phyloP scores from a whole-genome alignment of 2,888 invertebrate genomes.

The Ichneumoninae sp. region DNA sequence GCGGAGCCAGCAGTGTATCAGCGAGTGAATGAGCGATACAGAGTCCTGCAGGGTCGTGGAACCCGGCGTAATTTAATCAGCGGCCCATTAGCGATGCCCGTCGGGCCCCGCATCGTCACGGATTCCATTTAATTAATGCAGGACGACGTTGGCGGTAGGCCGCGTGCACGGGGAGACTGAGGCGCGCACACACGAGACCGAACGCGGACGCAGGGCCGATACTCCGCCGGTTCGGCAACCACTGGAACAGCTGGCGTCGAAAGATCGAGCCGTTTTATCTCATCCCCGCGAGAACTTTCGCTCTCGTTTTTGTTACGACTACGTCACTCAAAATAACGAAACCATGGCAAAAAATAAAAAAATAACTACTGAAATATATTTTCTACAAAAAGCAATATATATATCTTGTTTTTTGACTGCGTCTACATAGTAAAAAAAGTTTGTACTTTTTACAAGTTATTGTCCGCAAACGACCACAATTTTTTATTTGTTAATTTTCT shows the following conservation, averaged over 20 bases:
- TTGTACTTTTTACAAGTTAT: too few species aligned
- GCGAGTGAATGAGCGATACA: slow-evolving; percentile 34
- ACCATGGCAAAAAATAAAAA: too few species aligned
- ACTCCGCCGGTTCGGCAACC: slow-evolving; percentile 2
- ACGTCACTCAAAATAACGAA: too few species aligned
- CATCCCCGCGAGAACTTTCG: background rate
- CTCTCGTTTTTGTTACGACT: too few species aligned
- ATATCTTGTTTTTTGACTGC: background rate
- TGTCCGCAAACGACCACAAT: too few species aligned
- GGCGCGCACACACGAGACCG: slow-evolving; percentile 42
- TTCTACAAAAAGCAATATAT: too few species aligned
- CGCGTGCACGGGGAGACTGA: slow-evolving; percentile 61
- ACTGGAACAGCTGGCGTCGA: slow-evolving; percentile 58
- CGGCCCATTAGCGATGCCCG: slow-evolving; percentile 77
- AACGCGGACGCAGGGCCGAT: slow-evolving; percentile 67
- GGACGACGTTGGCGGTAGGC: slow-evolving; percentile 73
- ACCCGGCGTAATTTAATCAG: slow-evolving; percentile 79
- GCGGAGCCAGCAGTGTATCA: background rate
- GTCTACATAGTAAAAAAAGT: too few species aligned
- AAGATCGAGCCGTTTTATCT: slow-evolving; percentile 50
- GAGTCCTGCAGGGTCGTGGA: slow-evolving; percentile 69
- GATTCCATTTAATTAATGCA: slow-evolving; percentile 80
- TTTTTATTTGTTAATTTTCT: too few species aligned
- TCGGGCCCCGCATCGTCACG: slow-evolving; percentile 76
- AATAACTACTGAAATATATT: too few species aligned